Evolutionary conservation across 1,140 invertebrate species (phyloP).

Genomic region (Xylocopa sonorina): DNA sequence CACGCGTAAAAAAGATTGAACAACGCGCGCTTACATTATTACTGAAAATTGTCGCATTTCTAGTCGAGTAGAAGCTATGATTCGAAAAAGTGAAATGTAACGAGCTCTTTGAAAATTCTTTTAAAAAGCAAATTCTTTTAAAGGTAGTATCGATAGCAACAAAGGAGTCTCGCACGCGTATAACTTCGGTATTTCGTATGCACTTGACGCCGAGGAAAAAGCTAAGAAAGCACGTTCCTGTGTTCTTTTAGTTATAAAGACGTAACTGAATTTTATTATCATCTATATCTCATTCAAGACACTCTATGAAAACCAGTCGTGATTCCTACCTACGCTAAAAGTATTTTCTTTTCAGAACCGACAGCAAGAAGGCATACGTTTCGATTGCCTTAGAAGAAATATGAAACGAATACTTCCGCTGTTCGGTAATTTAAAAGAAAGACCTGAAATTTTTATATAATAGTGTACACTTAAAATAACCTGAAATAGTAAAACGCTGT

Average conservation of each 20-base stretch:
- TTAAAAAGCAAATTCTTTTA: neutral
- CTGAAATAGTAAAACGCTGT: neutral
- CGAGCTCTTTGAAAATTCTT: neutral
- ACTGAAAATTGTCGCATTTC: too few species aligned
- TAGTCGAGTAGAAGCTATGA: too few species aligned
- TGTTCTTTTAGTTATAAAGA: neutral
- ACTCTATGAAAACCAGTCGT: conserved; percentile 14
- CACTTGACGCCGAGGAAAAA: neutral
- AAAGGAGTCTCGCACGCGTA: neutral
- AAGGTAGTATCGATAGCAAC: neutral
- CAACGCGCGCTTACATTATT: too few species aligned
- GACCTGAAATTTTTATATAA: too few species aligned
- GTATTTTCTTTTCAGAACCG: neutral
- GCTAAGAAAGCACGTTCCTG: too few species aligned
- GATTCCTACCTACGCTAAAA: conserved; percentile 1
- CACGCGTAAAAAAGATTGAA: too few species aligned
- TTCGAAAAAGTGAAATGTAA: neutral
- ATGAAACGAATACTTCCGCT: neutral
- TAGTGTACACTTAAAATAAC: too few species aligned
- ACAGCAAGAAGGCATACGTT: too few species aligned
- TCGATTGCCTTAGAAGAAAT: too few species aligned
- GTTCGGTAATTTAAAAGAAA: too few species aligned
- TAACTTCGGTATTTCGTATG: conserved; percentile 11
- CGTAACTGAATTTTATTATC: conserved; percentile 37
- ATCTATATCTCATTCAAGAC: conserved; percentile 29